These are phyloP conservation scores for Orgyia antiqua DNA, from an alignment of 2,888 invertebrate species.

Conservation along the genomic window DNA sequence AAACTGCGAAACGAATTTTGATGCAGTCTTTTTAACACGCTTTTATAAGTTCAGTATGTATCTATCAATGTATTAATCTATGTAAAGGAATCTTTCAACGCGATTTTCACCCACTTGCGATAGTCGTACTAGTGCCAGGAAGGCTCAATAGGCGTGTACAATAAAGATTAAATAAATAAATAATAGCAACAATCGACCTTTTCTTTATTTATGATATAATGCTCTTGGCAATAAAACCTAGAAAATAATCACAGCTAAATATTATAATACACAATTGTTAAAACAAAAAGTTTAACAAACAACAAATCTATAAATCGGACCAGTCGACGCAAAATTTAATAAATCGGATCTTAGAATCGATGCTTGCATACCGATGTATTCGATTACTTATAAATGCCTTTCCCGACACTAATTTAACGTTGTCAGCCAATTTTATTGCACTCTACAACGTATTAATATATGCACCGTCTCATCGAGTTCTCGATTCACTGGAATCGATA, in stretches of 20 bases:
- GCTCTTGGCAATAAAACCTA: too few species aligned
- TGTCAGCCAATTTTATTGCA: constrained; percentile 59
- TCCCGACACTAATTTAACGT: constrained; percentile 66
- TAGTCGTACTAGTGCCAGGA: too few species aligned
- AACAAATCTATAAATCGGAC: constrained; percentile 25
- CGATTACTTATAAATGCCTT: constrained; percentile 71
- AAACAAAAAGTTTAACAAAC: constrained; percentile 10
- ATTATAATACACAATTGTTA: background rate
- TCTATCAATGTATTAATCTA: too few species aligned
- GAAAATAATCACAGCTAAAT: background rate
- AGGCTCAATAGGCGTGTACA: too few species aligned
- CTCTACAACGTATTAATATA: constrained; percentile 48
- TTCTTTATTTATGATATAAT: too few species aligned
- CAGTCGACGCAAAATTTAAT: constrained; percentile 37
- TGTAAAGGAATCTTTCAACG: too few species aligned
- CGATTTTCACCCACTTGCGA: too few species aligned
- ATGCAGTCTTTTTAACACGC: too few species aligned
- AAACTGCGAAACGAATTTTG: too few species aligned
- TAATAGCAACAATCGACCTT: too few species aligned
- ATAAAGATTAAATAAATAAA: too few species aligned
- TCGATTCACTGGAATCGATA: constrained; percentile 50
- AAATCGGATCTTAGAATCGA: constrained; percentile 53
- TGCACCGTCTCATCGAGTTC: constrained; percentile 37
- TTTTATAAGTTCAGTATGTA: too few species aligned
- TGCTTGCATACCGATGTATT: constrained; percentile 59